Evolutionary conservation across 2,797 vertebrate species (phyloP).

Genomic region (Poeciliopsis paucimaculata): DNA sequence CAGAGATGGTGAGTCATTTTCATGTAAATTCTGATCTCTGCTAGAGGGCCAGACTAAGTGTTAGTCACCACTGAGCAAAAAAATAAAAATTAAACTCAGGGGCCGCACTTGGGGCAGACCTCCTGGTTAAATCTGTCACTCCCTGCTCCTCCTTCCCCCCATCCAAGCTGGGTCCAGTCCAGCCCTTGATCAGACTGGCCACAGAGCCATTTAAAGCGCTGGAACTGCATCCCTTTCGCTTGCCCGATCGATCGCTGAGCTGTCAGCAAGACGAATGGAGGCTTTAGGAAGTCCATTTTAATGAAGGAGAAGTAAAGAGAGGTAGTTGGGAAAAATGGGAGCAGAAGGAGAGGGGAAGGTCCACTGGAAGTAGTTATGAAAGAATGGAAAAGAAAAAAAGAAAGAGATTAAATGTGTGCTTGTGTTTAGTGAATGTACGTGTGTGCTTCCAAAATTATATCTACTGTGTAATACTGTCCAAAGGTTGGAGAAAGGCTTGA

Average conservation of each 20-base stretch:
- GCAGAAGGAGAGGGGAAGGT: constrained; percentile 39
- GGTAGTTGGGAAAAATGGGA: constrained; percentile 45
- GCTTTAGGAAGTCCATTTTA: constrained; percentile 86
- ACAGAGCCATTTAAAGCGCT: constrained; percentile 78
- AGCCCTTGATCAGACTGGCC: constrained; percentile 55
- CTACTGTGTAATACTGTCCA: constrained; percentile 46
- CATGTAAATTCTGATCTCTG: constrained; percentile 35
- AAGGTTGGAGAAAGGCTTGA: constrained; percentile 48
- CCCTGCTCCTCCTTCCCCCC: constrained; percentile 37
- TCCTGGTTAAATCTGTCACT: constrained; percentile 48
- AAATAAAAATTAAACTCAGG: constrained; percentile 17
- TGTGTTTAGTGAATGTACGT: constrained; percentile 39
- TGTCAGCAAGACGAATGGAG: constrained; percentile 84
- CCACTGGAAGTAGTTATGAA: constrained; percentile 45
- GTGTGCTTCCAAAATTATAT: constrained; percentile 51
- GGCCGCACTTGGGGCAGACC: constrained; percentile 49
- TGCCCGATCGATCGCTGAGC: constrained; percentile 76
- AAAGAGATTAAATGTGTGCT: constrained; percentile 31
- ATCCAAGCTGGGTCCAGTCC: constrained; percentile 46
- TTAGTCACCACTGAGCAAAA: constrained; percentile 47
- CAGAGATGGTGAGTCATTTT: constrained; percentile 49
- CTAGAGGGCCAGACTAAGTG: constrained; percentile 27
- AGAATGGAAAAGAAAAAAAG: constrained; percentile 25
- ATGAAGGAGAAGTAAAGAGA: constrained; percentile 77
- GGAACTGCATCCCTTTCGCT: constrained; percentile 76